phyloP scores from a whole-genome alignment of 1,140 invertebrate genomes.

The Hylyphantes graminicola region DNA sequence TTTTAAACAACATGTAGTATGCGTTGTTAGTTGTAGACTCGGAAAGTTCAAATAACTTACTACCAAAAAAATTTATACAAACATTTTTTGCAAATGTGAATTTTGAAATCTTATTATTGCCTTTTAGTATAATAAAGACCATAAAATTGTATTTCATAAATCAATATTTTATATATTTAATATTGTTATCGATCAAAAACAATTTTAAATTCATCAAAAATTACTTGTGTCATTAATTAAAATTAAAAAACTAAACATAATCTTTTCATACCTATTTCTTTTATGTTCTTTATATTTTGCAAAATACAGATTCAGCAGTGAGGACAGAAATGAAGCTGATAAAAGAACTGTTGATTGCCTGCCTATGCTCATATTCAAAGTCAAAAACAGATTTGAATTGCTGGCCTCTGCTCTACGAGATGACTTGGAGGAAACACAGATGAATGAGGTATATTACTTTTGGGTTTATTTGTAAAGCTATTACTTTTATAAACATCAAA shows the following conservation, averaged over 20 bases:
- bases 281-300: not conserved
- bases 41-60: no score
- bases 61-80: no score
- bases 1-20: no score
- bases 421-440: slow-evolving; percentile 70
- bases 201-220: not conserved
- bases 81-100: no score
- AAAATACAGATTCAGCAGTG: slow-evolving; percentile 16
- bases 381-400: slow-evolving; percentile 68
- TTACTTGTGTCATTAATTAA: not conserved
- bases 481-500: no score
- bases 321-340: not conserved
- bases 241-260: not conserved
- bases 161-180: not conserved
- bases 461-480: no score
- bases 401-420: slow-evolving; percentile 68
- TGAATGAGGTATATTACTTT: slow-evolving; percentile 69
- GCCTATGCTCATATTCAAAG: slow-evolving; percentile 71
- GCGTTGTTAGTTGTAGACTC: no score
- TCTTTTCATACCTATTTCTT: not conserved
- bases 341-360: slow-evolving; percentile 67
- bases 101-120: no score
- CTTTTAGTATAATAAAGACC: no score
- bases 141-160: no score
- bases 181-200: not conserved